Conservation (phyloP, 2,113 vertebrate species). For the Hydrolagus affinis region DNA sequence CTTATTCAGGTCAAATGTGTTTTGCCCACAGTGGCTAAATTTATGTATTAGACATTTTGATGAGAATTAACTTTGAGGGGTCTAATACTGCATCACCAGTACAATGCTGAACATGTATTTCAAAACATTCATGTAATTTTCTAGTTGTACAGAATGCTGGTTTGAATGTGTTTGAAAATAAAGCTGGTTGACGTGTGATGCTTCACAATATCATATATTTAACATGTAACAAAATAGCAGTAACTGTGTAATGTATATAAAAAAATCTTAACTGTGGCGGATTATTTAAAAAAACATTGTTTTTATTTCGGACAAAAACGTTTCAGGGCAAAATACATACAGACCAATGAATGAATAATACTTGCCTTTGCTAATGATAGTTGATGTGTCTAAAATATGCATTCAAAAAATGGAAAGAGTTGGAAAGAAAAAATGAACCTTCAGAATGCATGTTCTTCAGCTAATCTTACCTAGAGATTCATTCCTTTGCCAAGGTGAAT, state of each 20-base stretch:
- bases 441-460: too few species aligned
- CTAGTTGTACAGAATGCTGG: background rate
- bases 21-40: too few species aligned
- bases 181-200: background rate
- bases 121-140: background rate
- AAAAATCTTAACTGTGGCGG: conserved; percentile 4
- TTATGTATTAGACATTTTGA: too few species aligned
- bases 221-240: background rate
- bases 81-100: background rate
- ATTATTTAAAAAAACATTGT: background rate
- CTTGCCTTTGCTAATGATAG: too few species aligned
- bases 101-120: background rate
- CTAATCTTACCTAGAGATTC: too few species aligned
- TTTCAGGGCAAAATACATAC: background rate
- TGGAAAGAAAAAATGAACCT: too few species aligned
- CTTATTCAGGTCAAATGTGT: background rate
- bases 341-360: background rate
- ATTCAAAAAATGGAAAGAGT: too few species aligned
- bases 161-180: background rate
- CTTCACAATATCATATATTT: conserved; percentile 3
- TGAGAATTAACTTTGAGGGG: background rate
- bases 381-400: too few species aligned
- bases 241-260: background rate
- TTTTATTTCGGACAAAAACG: too few species aligned
- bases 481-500: too few species aligned